These are phyloP conservation scores for Sebastes cheni DNA, from an alignment of 2,797 vertebrate species.

Conservation along the genomic window DNA sequence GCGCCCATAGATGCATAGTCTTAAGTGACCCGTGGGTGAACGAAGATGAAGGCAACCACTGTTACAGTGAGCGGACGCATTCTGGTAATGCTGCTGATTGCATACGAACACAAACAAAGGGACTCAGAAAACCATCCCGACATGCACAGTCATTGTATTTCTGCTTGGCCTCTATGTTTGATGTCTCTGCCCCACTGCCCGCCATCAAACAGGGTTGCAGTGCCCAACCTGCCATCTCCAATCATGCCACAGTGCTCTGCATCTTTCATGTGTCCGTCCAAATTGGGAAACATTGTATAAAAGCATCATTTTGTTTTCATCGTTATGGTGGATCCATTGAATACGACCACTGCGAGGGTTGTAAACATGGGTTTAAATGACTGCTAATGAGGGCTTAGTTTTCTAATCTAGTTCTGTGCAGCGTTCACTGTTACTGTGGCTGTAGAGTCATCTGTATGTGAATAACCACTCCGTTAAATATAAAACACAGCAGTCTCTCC, in stretches of 20 bases:
- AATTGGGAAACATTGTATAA: constrained; percentile 16
- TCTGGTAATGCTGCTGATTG: constrained; percentile 34
- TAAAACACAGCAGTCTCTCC: background rate
- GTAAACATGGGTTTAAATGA: constrained; percentile 40
- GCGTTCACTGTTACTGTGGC: background rate
- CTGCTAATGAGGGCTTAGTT: constrained; percentile 30
- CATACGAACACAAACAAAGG: constrained; percentile 56
- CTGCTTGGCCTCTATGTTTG: constrained; percentile 25
- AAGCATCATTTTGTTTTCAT: constrained; percentile 32
- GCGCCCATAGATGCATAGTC: constrained; percentile 33
- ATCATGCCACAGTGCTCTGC: constrained; percentile 30
- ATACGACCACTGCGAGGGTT: background rate
- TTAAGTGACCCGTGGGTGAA: constrained; percentile 45
- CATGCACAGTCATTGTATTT: constrained; percentile 24
- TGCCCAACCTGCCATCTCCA: constrained; percentile 40
- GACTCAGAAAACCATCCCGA: constrained; percentile 10
- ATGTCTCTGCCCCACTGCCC: constrained; percentile 20
- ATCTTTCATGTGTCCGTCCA: constrained; percentile 36
- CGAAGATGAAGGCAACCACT: constrained; percentile 42
- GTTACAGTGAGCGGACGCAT: constrained; percentile 47
- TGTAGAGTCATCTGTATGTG: background rate
- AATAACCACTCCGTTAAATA: background rate
- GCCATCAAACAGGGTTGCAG: constrained; percentile 34
- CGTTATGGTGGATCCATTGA: constrained; percentile 14
- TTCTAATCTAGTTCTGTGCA: background rate